Percentiles rank a stretch among this genome's conserved stretches.
Conservation (phyloP, 2,113 vertebrate genomes). For the Noctilio leporinus region DNA sequence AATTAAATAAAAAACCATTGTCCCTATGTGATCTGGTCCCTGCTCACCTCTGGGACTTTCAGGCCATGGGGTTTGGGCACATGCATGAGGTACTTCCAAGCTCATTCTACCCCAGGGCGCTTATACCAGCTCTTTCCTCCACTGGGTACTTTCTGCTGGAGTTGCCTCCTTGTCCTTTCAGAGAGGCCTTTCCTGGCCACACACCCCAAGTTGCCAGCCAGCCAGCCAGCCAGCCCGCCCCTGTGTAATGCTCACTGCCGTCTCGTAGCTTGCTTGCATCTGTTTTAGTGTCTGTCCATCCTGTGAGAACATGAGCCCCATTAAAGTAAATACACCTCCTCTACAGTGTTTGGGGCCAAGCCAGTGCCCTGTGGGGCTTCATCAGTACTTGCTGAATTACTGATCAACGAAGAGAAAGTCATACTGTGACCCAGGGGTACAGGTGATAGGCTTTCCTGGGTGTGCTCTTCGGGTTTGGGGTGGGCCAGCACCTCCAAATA, state of each 20-base stretch:
- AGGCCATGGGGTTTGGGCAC: neutral
- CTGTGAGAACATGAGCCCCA: neutral
- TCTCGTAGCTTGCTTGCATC: neutral
- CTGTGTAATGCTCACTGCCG: accelerated
- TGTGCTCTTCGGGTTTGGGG: neutral
- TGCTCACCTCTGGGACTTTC: neutral
- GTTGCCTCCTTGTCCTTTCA: too few species aligned
- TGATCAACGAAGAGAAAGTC: neutral
- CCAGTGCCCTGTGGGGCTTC: neutral
- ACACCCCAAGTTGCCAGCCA: neutral
- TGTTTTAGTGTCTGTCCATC: neutral
- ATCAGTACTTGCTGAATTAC: neutral
- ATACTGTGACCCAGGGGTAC: neutral
- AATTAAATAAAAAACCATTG: neutral
- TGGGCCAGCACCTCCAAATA: neutral
- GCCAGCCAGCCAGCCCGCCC: neutral
- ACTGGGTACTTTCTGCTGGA: neutral
- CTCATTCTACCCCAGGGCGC: neutral
- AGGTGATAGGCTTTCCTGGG: neutral
- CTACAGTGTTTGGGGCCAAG: too few species aligned
- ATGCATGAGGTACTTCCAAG: too few species aligned
- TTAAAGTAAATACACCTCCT: neutral
- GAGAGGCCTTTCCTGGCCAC: neutral
- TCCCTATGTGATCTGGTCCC: neutral
- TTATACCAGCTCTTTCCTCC: neutral